Evolutionary conservation across 1,140 invertebrate genomes (phyloP).

Genomic region (Megalonaias nervosa): DNA sequence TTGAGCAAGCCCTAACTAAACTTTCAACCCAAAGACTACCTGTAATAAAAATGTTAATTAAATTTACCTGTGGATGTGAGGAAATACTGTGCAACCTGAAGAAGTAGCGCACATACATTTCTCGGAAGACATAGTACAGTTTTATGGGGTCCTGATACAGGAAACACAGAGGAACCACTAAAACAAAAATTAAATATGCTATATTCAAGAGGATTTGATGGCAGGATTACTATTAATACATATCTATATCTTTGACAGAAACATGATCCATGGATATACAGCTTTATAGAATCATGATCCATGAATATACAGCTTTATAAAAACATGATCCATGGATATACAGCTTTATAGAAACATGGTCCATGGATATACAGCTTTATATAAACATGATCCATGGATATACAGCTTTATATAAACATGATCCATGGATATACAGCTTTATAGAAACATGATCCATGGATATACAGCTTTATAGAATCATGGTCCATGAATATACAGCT

Average conservation of each 20-base stretch:
- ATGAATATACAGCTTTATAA: not conserved
- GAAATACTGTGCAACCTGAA: slow-evolving; percentile 92
- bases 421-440: no score
- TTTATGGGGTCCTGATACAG: slow-evolving; percentile 89
- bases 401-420: no score
- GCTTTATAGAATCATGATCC: not conserved
- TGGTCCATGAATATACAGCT: no score
- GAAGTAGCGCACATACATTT: slow-evolving; percentile 94
- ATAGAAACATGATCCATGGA: no score
- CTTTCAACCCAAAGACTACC: no score
- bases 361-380: no score
- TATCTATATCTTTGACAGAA: not conserved
- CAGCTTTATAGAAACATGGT: not conserved
- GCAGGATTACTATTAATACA: not conserved
- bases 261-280: not conserved
- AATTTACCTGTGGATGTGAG: slow-evolving; percentile 86
- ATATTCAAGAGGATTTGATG: not conserved
- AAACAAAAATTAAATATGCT: slow-evolving; percentile 15
- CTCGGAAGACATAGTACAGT: slow-evolving; percentile 91
- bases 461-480: no score
- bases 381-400: no score
- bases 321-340: not conserved
- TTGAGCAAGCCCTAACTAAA: no score
- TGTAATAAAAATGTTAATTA: no score
- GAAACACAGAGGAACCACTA: slow-evolving; percentile 95